phyloP scores from a whole-genome alignment of 2,113 vertebrate genomes.

The Otus sunia region DNA sequence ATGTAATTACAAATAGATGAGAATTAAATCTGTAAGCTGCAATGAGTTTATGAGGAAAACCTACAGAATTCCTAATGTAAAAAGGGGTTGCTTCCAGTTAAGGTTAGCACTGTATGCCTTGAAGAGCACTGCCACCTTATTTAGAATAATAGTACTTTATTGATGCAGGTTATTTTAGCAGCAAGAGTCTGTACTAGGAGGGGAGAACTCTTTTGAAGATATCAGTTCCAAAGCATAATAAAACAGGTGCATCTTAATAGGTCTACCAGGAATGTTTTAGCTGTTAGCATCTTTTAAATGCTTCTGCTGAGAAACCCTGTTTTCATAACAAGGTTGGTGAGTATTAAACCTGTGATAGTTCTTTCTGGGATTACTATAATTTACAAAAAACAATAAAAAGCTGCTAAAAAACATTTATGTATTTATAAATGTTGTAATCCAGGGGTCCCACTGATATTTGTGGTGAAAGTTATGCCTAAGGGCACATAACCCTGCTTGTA shows the following conservation, averaged over 20 bases:
- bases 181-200: conserved; percentile 1
- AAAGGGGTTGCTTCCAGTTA: neutral
- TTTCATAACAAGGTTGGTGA: conserved; percentile 81
- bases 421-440: conserved; percentile 89
- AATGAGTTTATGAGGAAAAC: neutral
- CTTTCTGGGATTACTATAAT: conserved; percentile 77
- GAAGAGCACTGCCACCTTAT: neutral
- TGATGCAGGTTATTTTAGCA: conserved; percentile 36
- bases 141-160: conserved; percentile 12
- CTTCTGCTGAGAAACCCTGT: conserved; percentile 78
- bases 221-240: conserved; percentile 67
- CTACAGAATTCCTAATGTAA: neutral
- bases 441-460: conserved; percentile 90
- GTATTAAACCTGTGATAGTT: conserved; percentile 80
- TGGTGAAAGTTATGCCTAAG: conserved; percentile 86
- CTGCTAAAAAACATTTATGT: conserved; percentile 91
- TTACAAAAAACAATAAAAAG: conserved; percentile 82
- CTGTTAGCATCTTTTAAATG: conserved; percentile 78
- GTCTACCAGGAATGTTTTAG: conserved; percentile 78
- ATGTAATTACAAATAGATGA: conserved; percentile 54
- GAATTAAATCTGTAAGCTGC: conserved; percentile 22
- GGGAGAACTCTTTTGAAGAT: conserved; percentile 51
- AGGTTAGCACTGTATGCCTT: neutral
- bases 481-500: conserved; percentile 83
- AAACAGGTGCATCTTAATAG: conserved; percentile 82